Evolutionary conservation across 2,888 invertebrate species (phyloP).

Genomic region (Morpho achilles): DNA sequence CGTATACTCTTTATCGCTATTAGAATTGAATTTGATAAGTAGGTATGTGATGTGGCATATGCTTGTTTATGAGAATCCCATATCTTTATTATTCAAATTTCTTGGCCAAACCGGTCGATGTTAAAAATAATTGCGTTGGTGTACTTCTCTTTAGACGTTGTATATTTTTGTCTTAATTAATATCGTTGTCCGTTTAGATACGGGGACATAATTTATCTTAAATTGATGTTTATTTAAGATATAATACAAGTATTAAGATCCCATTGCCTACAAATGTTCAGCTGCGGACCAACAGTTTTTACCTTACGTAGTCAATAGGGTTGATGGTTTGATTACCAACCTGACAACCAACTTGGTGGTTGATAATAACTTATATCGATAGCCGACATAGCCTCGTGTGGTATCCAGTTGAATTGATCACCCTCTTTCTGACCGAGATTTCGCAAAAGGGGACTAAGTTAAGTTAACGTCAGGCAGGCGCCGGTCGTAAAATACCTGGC

Average conservation of each 20-base stretch:
- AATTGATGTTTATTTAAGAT: too few species aligned
- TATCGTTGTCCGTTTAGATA: slow-evolving; percentile 18
- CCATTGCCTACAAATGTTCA: not conserved
- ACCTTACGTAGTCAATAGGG: too few species aligned
- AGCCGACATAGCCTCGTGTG: too few species aligned
- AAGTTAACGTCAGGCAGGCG: too few species aligned
- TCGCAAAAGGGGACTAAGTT: too few species aligned
- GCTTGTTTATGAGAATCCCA: slow-evolving; percentile 62
- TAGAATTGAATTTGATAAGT: slow-evolving; percentile 70
- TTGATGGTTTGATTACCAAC: too few species aligned
- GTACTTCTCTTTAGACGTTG: slow-evolving; percentile 29
- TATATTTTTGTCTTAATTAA: slow-evolving; percentile 22
- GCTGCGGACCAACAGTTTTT: too few species aligned
- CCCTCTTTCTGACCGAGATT: too few species aligned
- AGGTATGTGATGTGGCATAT: slow-evolving; percentile 70
- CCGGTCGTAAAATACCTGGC: too few species aligned
- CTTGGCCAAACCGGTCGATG: slow-evolving; percentile 51
- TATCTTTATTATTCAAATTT: slow-evolving; percentile 71
- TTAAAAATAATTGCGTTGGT: slow-evolving; percentile 58
- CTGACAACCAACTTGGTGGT: too few species aligned
- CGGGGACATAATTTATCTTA: not conserved
- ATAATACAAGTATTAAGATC: not conserved
- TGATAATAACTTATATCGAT: too few species aligned
- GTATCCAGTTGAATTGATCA: too few species aligned
- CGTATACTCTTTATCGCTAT: slow-evolving; percentile 44